phyloP scores from a whole-genome alignment of 1,140 invertebrate species.

The Leptinotarsa defecta region DNA sequence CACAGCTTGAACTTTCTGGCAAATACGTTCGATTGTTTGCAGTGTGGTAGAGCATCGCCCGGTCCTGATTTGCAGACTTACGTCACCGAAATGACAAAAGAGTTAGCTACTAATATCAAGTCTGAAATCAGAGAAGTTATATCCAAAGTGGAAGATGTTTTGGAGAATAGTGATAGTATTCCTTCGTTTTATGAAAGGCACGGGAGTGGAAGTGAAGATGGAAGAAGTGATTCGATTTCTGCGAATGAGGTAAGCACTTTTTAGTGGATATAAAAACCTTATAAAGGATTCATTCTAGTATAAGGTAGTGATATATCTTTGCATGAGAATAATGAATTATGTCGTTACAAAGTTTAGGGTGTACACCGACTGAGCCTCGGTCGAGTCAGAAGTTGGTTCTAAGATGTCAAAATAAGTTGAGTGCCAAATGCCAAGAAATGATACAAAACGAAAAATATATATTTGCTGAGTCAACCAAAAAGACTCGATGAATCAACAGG shows the following conservation, averaged over 20 bases:
- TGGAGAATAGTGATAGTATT: slow-evolving; percentile 66
- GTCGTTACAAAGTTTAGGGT: too few relatives aligned
- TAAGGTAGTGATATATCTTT: too few relatives aligned
- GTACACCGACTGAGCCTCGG: too few relatives aligned
- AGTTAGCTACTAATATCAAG: slow-evolving; percentile 79
- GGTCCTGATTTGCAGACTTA: slow-evolving; percentile 72
- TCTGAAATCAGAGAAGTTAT: slow-evolving; percentile 80
- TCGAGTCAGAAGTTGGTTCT: too few relatives aligned
- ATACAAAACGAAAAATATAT: too few relatives aligned
- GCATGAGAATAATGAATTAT: too few relatives aligned
- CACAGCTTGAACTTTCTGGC: slow-evolving; percentile 59
- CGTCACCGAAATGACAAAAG: slow-evolving; percentile 75
- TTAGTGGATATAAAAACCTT: too few relatives aligned
- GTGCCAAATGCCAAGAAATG: too few relatives aligned
- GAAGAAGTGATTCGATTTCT: slow-evolving; percentile 67
- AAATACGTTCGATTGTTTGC: slow-evolving; percentile 61
- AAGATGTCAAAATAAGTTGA: too few relatives aligned
- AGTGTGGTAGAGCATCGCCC: slow-evolving; percentile 66
- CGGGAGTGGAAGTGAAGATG: slow-evolving; percentile 54
- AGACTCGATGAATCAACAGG: too few relatives aligned
- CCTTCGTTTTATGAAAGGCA: slow-evolving; percentile 54
- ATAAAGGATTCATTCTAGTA: too few relatives aligned
- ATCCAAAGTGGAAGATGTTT: slow-evolving; percentile 74
- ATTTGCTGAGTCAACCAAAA: too few relatives aligned
- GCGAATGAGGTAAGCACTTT: slow-evolving; percentile 63